phyloP scores from a whole-genome alignment of 2,113 vertebrate species.

The Grammomys surdaster region DNA sequence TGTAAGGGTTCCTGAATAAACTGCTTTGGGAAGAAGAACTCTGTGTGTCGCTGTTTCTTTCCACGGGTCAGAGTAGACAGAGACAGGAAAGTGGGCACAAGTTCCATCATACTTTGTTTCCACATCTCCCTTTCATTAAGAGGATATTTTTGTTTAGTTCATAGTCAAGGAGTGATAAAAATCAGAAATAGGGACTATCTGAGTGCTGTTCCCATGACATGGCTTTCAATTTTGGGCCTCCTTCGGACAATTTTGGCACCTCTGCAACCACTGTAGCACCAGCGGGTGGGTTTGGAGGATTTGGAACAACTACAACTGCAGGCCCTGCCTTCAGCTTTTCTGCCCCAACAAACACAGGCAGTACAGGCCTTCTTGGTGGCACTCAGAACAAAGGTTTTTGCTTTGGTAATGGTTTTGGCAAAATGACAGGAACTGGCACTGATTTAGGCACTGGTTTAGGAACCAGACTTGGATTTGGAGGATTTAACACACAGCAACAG shows the following conservation, averaged over 20 bases:
- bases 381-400: constrained; percentile 98
- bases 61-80: too few relatives aligned
- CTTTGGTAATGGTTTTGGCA: constrained; percentile 93
- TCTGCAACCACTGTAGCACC: too few relatives aligned
- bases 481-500: constrained; percentile 92
- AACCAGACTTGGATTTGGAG: constrained; percentile 92
- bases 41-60: too few relatives aligned
- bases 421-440: constrained; percentile 87
- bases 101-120: not conserved
- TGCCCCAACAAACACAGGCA: constrained; percentile 91
- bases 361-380: constrained; percentile 92
- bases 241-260: too few relatives aligned
- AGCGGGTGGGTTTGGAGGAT: constrained; percentile 93
- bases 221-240: too few relatives aligned
- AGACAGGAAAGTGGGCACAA: not conserved
- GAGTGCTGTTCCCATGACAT: too few relatives aligned
- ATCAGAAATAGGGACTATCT: not conserved
- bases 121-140: not conserved
- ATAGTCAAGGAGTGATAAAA: not conserved
- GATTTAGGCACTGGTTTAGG: constrained; percentile 93
- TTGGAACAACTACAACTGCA: constrained; percentile 92
- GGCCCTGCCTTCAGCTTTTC: constrained; percentile 94
- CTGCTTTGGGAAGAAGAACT: too few relatives aligned
- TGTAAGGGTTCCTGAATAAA: too few relatives aligned
- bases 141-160: not conserved